Conservation (phyloP, 1,140 invertebrate genomes). For the Pseudobourletiella spinata region DNA sequence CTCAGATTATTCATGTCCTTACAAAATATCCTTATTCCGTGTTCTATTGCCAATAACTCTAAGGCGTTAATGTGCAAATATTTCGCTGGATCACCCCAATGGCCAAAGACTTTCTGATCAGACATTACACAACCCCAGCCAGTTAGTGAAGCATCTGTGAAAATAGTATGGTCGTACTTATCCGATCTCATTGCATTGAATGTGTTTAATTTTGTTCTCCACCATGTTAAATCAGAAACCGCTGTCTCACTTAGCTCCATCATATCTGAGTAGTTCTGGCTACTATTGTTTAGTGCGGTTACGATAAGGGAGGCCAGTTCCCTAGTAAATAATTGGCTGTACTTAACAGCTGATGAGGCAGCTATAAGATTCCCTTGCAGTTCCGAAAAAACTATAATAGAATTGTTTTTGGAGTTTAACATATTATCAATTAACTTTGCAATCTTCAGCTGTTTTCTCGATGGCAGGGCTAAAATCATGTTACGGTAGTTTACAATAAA, state of each 20-base stretch:
- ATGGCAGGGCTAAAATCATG: neutral
- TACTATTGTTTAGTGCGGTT: no score
- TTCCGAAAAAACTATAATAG: slow-evolving; percentile 1
- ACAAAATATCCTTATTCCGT: neutral
- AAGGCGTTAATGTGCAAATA: slow-evolving; percentile 12
- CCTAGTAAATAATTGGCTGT: slow-evolving; percentile 15
- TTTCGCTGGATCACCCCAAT: neutral
- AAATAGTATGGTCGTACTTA: neutral
- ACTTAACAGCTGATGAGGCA: slow-evolving; percentile 1
- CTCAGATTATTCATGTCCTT: neutral
- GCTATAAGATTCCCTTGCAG: slow-evolving; percentile 13
- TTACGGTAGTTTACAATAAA: slow-evolving; percentile 8
- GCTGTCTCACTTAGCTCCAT: slow-evolving; percentile 4
- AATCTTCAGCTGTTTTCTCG: neutral
- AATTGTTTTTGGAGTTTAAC: neutral
- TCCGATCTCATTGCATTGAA: neutral
- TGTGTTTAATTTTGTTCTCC: neutral
- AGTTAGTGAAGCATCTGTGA: neutral
- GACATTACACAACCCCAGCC: neutral
- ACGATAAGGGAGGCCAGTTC: no score
- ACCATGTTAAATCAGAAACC: neutral
- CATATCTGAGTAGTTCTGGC: no score
- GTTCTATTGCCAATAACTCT: slow-evolving; percentile 11
- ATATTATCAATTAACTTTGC: neutral
- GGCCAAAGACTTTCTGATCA: neutral